These are phyloP conservation scores for Gopherus flavomarginatus DNA, from an alignment of 2,113 vertebrate species.

Conservation along the genomic window DNA sequence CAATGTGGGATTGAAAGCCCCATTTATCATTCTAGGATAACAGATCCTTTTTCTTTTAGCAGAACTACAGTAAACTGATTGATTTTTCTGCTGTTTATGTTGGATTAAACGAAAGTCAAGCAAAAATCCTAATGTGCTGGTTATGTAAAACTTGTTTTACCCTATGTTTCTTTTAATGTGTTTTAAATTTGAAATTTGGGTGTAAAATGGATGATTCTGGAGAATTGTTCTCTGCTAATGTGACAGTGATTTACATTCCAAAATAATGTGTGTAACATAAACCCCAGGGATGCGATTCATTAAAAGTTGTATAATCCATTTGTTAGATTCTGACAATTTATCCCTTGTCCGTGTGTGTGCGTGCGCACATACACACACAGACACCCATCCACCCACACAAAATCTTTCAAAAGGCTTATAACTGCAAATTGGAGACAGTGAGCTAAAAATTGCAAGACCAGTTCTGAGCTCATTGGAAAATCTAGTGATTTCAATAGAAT, in stretches of 20 bases:
- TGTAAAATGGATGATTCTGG: background rate
- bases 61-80: conserved; percentile 47
- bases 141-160: conserved; percentile 31
- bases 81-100: conserved; percentile 59
- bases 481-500: background rate
- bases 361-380: background rate
- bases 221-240: conserved; percentile 28
- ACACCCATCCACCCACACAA: background rate
- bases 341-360: background rate
- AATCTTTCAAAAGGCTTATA: background rate
- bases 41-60: conserved; percentile 38
- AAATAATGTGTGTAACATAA: conserved; percentile 35
- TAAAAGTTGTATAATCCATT: conserved; percentile 35
- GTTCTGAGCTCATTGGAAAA: background rate
- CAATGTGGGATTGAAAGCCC: conserved; percentile 32
- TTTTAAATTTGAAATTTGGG: conserved; percentile 60
- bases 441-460: background rate
- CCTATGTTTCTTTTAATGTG: conserved; percentile 13
- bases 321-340: background rate
- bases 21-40: conserved; percentile 51
- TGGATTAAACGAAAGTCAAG: conserved; percentile 53
- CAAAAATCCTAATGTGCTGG: conserved; percentile 44
- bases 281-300: conserved; percentile 57
- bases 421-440: background rate
- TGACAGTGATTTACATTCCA: conserved; percentile 53